Conservation (phyloP, 2,113 vertebrate species). For the Tapirus terrestris region DNA sequence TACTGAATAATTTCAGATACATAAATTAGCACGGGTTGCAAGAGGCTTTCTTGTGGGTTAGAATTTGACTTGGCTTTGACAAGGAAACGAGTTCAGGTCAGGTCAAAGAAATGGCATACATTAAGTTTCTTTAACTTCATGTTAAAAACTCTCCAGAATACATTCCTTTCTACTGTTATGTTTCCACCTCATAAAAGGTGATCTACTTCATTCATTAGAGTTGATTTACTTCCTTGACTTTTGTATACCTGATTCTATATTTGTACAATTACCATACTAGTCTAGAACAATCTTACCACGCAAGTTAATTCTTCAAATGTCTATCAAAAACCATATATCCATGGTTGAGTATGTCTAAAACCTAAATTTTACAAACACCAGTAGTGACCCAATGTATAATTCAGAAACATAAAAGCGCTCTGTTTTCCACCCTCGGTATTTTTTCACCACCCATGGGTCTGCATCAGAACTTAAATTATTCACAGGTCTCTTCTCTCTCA, state of each 20-base stretch:
- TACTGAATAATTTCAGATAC: not conserved
- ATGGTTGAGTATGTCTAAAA: not conserved
- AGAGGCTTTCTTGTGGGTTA: not conserved
- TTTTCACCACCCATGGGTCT: not conserved
- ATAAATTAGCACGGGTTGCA: not conserved
- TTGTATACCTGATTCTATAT: not conserved
- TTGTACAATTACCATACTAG: not conserved
- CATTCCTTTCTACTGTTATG: not conserved
- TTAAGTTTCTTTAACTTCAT: not conserved
- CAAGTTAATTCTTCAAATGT: not conserved
- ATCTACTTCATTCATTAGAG: not conserved
- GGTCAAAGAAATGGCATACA: not conserved
- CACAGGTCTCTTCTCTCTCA: not conserved
- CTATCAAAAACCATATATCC: not conserved
- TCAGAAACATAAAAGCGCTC: not conserved
- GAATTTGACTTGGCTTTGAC: not conserved
- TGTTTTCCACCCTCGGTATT: not conserved
- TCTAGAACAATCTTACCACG: not conserved
- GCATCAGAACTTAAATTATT: not conserved
- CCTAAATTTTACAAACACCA: not conserved
- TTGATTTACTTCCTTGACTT: slow-evolving; percentile 17
- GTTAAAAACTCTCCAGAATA: not conserved
- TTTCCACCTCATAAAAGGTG: not conserved
- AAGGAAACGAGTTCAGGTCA: not conserved
- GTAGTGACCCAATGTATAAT: not conserved